phyloP scores from a whole-genome alignment of 2,888 invertebrate genomes.

The Acanthosepion esculentum region DNA sequence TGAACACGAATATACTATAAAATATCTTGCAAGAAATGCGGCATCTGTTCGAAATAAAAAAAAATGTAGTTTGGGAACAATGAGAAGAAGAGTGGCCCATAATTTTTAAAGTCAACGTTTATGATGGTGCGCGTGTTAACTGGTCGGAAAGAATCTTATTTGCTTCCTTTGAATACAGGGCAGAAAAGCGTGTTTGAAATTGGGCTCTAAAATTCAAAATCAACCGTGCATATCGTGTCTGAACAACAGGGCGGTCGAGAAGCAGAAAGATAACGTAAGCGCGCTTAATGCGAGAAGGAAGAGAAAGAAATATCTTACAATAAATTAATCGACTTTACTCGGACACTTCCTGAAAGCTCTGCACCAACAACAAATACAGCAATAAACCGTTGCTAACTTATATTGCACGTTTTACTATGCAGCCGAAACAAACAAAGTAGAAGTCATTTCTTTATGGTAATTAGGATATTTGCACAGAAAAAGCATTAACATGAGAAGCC shows the following conservation, averaged over 20 bases:
- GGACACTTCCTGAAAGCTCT: neutral
- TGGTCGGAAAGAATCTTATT: no score
- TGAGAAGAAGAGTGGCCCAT: neutral
- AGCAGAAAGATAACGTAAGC: neutral
- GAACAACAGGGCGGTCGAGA: no score
- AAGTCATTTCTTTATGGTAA: neutral
- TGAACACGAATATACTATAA: no score
- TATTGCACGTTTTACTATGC: neutral
- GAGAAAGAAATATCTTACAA: neutral
- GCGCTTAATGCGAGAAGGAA: neutral
- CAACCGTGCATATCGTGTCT: no score
- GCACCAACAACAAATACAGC: neutral
- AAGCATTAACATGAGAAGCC: neutral
- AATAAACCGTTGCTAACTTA: neutral
- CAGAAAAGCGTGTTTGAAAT: no score
- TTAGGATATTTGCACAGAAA: neutral
- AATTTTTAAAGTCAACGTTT: no score
- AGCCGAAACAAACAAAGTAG: neutral
- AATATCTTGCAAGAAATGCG: no score
- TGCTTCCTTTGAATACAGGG: no score
- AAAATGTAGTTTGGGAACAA: no score
- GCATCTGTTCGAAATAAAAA: no score
- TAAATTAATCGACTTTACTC: neutral
- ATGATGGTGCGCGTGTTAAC: no score
- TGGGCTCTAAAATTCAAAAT: no score